phyloP scores from a whole-genome alignment of 2,888 invertebrate species.

The Xylota sylvarum region DNA sequence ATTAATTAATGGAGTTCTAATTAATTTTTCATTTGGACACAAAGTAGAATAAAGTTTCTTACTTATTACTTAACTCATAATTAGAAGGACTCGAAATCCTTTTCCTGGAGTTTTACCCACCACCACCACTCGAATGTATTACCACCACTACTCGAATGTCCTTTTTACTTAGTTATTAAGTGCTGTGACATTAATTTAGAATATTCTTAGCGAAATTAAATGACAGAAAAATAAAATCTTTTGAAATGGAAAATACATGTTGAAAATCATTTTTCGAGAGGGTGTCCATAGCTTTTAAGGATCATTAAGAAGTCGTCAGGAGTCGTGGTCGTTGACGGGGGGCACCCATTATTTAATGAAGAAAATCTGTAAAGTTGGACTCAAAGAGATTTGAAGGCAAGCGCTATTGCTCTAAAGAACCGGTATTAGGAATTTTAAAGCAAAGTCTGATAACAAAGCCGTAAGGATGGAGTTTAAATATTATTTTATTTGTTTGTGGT shows the following conservation, averaged over 20 bases:
- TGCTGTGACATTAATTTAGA: slow-evolving; percentile 27
- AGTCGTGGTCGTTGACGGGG: not conserved
- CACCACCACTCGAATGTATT: not conserved
- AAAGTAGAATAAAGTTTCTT: slow-evolving; percentile 59
- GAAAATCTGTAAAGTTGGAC: not conserved
- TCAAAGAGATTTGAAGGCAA: not conserved
- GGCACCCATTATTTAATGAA: not conserved
- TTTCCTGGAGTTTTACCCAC: not conserved
- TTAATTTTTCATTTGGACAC: slow-evolving; percentile 65
- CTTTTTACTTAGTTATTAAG: slow-evolving; percentile 19
- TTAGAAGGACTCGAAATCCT: slow-evolving; percentile 38
- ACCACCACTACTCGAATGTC: not conserved
- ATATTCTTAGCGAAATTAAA: slow-evolving; percentile 25
- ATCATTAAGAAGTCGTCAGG: slow-evolving; percentile 1
- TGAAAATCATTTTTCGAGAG: slow-evolving; percentile 16
- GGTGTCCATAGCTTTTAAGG: slow-evolving; percentile 25
- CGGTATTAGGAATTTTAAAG: not conserved
- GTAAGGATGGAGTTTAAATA: not conserved
- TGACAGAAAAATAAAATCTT: slow-evolving; percentile 20
- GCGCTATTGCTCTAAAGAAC: not conserved
- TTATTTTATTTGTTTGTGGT: no score
- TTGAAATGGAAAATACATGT: slow-evolving; percentile 49
- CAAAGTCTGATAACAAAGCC: not conserved
- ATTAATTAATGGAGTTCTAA: slow-evolving; percentile 72
- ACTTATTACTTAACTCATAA: slow-evolving; percentile 56